Base-by-base conservation (phyloP, 2,797 vertebrate species). In the Typhlichthys eigenmanni region DNA sequence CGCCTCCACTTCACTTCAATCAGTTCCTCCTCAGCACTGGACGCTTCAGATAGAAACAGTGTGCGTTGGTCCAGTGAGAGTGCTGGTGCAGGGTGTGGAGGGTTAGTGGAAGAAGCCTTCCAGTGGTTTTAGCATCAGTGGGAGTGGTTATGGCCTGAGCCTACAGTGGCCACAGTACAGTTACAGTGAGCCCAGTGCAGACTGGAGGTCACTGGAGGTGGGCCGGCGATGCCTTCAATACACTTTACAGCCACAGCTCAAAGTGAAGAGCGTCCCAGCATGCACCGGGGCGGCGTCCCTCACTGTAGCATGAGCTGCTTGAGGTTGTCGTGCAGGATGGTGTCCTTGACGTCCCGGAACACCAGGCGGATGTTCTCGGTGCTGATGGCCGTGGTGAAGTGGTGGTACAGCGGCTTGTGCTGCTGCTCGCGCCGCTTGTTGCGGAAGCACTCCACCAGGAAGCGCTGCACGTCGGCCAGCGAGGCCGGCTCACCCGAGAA, bases 381-480 rank as follows among this genome's bases (percentile, higher is more conserved):
- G 93, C 96, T 98, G 89, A 99, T 99, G 65, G 97, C 97, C 0
- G 96, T 99, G 93, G 97, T 99, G 92, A 99, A 99, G 89, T 99
- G 97, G 91, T 99, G 95, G 90, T 98, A 99, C 1, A 99, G 89
- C 0, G 97, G 97, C 90, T 97, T 99, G 88, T 95, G 95, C 88
- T 95, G 95, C 89, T 95, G 95, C 82, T 99, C 96, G 73, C 97
- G 93, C 47, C 97, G 94, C 82, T 96, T 97, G 68, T 89, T 93
- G 53, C 94, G 95, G 87, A 99, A 99, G 85, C 96, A 97, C 47
- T 96, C 94, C 85, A 98, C 96, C 84, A 99, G 93, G 94, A 95
- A 99, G 85, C 91, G 89, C 62, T 98, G 95, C 74, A 99, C 96
- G 60, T 98, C 95, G 1, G 84, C 84, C 88, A 98, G 91, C 88